Conservation (phyloP, 1,140 invertebrate species). For the Dysdera silvatica region DNA sequence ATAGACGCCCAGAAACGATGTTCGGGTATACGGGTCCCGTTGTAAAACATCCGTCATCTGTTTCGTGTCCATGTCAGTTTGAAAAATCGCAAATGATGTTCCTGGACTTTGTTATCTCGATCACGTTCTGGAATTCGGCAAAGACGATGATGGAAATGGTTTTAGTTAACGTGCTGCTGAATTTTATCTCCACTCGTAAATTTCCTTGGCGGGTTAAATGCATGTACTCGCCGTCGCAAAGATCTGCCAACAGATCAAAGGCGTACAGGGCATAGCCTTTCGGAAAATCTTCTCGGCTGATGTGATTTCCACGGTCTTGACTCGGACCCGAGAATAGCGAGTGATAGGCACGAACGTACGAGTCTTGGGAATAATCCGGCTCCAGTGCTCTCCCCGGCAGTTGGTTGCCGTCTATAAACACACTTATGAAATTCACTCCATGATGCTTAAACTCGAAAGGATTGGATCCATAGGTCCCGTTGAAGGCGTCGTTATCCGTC, state of each 20-base stretch:
- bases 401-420: not conserved
- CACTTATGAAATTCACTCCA: not conserved
- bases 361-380: no score
- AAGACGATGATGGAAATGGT: not conserved
- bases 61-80: no score
- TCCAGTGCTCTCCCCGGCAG: not conserved
- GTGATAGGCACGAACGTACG: no score
- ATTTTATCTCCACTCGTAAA: not conserved
- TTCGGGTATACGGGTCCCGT: no score
- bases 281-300: not conserved
- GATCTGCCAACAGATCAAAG: not conserved
- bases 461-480: not conserved
- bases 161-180: not conserved
- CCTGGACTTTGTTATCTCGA: not conserved
- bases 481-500: not conserved
- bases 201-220: not conserved
- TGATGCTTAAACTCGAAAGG: conserved; percentile 1
- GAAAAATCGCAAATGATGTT: not conserved
- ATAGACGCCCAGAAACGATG: no score
- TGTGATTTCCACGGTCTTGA: no score
- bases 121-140: no score
- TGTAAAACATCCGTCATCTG: no score
- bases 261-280: not conserved
- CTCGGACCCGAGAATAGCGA: no score
- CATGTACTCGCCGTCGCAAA: not conserved